phyloP scores from a whole-genome alignment of 1,140 invertebrate genomes.

The Lordiphosa clarofinis region DNA sequence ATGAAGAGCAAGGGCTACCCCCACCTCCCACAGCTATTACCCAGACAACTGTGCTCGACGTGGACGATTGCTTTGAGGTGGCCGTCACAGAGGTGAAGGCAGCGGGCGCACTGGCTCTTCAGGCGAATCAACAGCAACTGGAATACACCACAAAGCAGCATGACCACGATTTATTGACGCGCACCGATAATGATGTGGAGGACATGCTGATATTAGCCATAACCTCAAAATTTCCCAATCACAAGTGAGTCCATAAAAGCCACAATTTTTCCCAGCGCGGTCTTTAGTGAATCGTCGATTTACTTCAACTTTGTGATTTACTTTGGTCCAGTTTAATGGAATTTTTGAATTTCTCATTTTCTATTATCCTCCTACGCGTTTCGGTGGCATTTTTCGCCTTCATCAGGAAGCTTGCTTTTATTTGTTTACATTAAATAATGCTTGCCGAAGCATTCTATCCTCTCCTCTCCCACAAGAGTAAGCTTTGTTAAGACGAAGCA shows the following conservation, averaged over 20 bases:
- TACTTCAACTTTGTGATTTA: too few species aligned
- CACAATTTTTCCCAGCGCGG: too few species aligned
- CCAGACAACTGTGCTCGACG: background rate
- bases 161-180: conserved; percentile 12
- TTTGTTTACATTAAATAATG: too few species aligned
- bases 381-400: too few species aligned
- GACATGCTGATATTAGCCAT: conserved; percentile 34
- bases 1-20: background rate
- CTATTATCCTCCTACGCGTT: too few species aligned
- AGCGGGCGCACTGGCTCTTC: conserved; percentile 26
- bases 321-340: too few species aligned
- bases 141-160: conserved; percentile 20
- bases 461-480: too few species aligned
- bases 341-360: too few species aligned
- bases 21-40: background rate
- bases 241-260: conserved; percentile 34
- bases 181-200: conserved; percentile 37
- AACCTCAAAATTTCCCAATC: conserved; percentile 28
- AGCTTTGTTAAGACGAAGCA: too few species aligned
- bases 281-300: too few species aligned
- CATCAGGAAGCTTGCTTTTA: too few species aligned
- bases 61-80: conserved; percentile 27
- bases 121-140: conserved; percentile 9
- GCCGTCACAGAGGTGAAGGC: conserved; percentile 18
- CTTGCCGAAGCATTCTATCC: too few species aligned